phyloP scores from a whole-genome alignment of 2,113 vertebrate genomes.

The Albula glossodonta region DNA sequence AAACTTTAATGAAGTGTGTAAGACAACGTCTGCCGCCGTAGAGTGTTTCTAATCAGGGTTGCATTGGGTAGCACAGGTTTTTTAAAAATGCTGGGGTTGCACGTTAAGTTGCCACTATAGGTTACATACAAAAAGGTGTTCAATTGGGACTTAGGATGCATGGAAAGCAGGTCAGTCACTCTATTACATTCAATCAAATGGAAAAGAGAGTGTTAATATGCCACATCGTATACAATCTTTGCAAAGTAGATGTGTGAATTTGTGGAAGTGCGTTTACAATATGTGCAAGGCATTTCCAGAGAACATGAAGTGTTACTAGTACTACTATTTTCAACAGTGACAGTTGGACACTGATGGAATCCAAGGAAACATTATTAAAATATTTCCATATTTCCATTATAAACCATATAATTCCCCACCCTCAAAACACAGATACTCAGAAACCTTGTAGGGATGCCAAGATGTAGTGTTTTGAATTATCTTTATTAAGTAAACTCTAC shows the following conservation, averaged over 20 bases:
- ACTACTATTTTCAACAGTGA: not conserved
- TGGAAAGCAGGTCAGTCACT: not conserved
- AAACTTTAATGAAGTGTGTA: not conserved
- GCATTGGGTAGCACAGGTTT: not conserved
- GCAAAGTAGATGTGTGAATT: not conserved
- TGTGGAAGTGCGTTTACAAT: not conserved
- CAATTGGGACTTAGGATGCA: not conserved
- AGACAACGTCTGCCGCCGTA: not conserved
- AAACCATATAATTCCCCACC: not conserved
- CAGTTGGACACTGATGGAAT: not conserved
- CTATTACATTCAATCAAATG: not conserved
- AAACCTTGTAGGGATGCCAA: not conserved
- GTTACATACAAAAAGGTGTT: not conserved
- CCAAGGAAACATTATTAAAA: not conserved
- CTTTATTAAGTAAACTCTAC: slow-evolving; percentile 79
- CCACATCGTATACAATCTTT: not conserved
- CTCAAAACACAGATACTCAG: slow-evolving; percentile 16
- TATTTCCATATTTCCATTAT: not conserved
- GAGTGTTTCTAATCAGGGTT: not conserved
- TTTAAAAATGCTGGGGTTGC: no score
- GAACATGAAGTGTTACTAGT: not conserved
- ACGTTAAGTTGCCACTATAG: not conserved
- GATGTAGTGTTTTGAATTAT: slow-evolving; percentile 59
- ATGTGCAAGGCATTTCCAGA: not conserved
- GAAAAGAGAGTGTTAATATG: not conserved